A percentile compares a stretch with the other conserved stretches of the same genome.
Conservation (phyloP, 2,113 vertebrate genomes). For the Dasyornis broadbenti region DNA sequence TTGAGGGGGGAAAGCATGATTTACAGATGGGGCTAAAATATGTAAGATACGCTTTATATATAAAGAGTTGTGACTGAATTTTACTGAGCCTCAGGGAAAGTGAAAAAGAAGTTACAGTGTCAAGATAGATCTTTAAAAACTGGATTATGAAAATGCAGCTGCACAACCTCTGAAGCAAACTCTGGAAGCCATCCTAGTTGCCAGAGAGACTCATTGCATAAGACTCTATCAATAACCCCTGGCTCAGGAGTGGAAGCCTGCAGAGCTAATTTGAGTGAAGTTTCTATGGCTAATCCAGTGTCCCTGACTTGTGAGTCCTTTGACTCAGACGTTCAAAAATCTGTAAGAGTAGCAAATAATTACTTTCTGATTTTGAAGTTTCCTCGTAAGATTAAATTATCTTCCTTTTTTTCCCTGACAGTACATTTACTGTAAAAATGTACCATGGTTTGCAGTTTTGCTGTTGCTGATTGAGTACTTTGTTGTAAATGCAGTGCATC, state of each 20-base stretch:
- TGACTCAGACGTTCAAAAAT: background rate
- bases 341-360: background rate
- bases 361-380: background rate
- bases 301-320: background rate
- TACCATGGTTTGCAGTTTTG: background rate
- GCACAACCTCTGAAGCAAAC: background rate
- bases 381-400: background rate
- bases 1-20: background rate
- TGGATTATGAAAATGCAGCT: slow-evolving; percentile 17
- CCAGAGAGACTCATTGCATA: background rate
- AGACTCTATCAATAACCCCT: background rate
- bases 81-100: slow-evolving; percentile 21
- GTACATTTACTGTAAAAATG: background rate
- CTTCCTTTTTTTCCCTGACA: background rate
- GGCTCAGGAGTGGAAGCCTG: background rate
- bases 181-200: background rate
- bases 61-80: background rate
- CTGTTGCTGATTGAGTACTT: background rate
- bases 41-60: background rate
- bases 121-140: background rate
- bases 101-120: background rate
- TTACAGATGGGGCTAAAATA: slow-evolving; percentile 27
- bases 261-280: background rate
- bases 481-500: background rate
- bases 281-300: background rate